Evolutionary conservation across 2,113 vertebrate species (phyloP).

Genomic region (Taurulus bubalis): DNA sequence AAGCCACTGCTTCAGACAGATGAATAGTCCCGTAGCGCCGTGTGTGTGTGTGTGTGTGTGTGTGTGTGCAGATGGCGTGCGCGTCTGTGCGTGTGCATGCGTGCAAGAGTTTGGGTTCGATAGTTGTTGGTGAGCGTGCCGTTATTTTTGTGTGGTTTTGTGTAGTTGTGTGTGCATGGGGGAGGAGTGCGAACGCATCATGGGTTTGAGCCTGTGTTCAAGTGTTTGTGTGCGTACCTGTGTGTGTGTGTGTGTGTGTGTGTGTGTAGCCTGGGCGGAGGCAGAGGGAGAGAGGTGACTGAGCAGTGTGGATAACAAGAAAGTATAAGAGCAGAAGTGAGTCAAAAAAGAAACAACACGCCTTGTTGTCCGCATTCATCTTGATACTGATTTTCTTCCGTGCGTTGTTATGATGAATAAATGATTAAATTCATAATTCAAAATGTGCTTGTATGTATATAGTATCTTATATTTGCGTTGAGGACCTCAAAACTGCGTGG

Average conservation of each 20-base stretch:
- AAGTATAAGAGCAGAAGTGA: not conserved
- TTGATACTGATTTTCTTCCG: constrained; percentile 26
- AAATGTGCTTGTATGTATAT: constrained; percentile 33
- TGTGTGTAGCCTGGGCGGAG: constrained; percentile 24
- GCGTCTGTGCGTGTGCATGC: not conserved
- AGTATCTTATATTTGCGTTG: constrained; percentile 5
- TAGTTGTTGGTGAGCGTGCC: constrained; percentile 24
- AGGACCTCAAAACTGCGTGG: constrained; percentile 13
- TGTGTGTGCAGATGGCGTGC: constrained; percentile 5
- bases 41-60: constrained; percentile 34
- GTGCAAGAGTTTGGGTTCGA: constrained; percentile 14
- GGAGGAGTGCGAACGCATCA: constrained; percentile 38
- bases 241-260: not conserved
- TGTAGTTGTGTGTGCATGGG: constrained; percentile 18
- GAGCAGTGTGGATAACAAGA: constrained; percentile 29
- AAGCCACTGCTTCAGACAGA: constrained; percentile 78
- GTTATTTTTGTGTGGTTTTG: constrained; percentile 41
- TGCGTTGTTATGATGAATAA: constrained; percentile 45
- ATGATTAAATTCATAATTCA: constrained; percentile 58
- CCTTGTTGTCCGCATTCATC: constrained; percentile 7
- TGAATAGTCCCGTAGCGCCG: constrained; percentile 68
- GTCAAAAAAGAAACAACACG: constrained; percentile 3
- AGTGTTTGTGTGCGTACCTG: not conserved
- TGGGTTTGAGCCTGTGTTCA: constrained; percentile 5
- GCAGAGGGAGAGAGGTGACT: not conserved